Conservation (phyloP, 2,797 vertebrate genomes). For the Presbytis comata region DNA sequence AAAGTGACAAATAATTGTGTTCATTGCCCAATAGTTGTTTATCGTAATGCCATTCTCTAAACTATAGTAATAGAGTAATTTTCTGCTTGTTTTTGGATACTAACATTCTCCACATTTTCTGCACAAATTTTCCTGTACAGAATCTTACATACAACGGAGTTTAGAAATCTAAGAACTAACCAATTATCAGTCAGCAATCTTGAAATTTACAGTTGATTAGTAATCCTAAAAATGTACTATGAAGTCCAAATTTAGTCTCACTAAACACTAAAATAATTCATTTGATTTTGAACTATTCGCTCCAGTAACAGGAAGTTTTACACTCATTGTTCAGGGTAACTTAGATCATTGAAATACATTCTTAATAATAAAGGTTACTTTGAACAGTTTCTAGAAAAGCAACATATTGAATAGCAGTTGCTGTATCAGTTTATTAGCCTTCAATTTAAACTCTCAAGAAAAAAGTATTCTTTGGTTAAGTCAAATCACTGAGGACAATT, state of each 20-base stretch:
- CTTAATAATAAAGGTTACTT: constrained; percentile 53
- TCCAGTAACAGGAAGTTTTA: constrained; percentile 47
- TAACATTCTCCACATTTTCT: constrained; percentile 53
- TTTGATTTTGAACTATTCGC: constrained; percentile 37
- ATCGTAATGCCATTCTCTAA: constrained; percentile 23
- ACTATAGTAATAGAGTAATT: constrained; percentile 47
- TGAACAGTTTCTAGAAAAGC: constrained; percentile 54
- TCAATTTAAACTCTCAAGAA: constrained; percentile 53
- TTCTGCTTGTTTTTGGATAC: constrained; percentile 60
- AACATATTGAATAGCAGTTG: constrained; percentile 36
- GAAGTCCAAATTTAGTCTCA: constrained; percentile 55
- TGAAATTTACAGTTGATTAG: constrained; percentile 69
- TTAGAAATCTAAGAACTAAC: constrained; percentile 66
- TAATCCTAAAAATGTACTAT: constrained; percentile 45
- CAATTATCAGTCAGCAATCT: constrained; percentile 66
- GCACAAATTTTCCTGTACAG: constrained; percentile 50
- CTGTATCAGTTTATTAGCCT: not conserved
- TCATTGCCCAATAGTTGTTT: not conserved
- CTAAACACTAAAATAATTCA: constrained; percentile 68
- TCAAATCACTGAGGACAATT: constrained; percentile 49
- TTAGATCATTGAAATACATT: constrained; percentile 68
- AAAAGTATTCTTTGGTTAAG: constrained; percentile 54
- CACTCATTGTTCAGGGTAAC: not conserved
- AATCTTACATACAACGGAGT: constrained; percentile 44
- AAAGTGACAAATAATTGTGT: constrained; percentile 41